Percentiles rank a stretch among this genome's conserved stretches.
phyloP scores from a whole-genome alignment of 2,113 vertebrate species.

The Sphaerodactylus townsendi region DNA sequence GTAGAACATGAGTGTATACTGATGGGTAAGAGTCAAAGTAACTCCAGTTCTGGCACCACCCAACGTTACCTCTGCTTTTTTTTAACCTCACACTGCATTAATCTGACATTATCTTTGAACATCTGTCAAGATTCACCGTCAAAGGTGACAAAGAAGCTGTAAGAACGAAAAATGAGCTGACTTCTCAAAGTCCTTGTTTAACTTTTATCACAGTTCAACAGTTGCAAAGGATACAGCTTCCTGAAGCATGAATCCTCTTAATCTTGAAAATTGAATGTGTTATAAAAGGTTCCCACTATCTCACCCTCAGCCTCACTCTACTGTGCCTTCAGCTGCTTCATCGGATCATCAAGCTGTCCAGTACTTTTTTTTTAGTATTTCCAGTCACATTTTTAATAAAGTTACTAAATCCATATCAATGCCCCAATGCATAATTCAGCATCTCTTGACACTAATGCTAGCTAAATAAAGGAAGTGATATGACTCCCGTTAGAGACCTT shows the following conservation, averaged over 20 bases:
- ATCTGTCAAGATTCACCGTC: constrained; percentile 4
- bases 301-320: background rate
- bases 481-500: constrained; percentile 13
- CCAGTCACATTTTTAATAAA: constrained; percentile 30
- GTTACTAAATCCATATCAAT: constrained; percentile 32
- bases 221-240: background rate
- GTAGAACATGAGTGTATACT: background rate
- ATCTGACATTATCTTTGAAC: background rate
- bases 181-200: constrained; percentile 5
- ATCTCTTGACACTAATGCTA: constrained; percentile 25
- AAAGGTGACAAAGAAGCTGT: background rate
- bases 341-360: background rate
- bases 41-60: background rate
- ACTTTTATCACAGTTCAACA: background rate
- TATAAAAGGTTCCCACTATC: background rate
- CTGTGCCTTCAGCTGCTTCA: background rate
- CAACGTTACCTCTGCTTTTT: background rate
- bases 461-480: constrained; percentile 33
- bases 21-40: background rate
- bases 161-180: background rate
- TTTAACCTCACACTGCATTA: background rate
- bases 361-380: background rate
- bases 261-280: background rate
- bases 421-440: constrained; percentile 30
- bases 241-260: background rate